Evolutionary conservation across 2,797 vertebrate genomes (phyloP), one percentile per base, ranked within the genome.

Genomic region (Alcedo quadribrachys): DNA sequence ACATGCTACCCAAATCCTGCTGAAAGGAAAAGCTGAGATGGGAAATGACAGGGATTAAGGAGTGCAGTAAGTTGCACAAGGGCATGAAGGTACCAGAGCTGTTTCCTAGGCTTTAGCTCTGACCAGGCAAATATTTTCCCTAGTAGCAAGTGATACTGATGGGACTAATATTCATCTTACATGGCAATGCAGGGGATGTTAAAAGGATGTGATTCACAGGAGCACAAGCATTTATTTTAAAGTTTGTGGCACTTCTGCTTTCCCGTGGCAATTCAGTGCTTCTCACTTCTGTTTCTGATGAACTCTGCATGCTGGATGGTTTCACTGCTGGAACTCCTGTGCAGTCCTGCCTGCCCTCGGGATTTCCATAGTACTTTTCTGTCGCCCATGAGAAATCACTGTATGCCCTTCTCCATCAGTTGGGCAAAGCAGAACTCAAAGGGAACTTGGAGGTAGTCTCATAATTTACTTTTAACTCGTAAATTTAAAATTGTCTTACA

Each of bases 241-340:
- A 82, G 42, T 68, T 21, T 6, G 1, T 22, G 13, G 33, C 35
- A 78, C 80, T 95, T 95, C 92, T 94, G 88, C 89, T 94, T 93
- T 95, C 62, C 66, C 55, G 5, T 76, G 45, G 60, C 75, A 79
- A 15, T 81, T 74, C 17, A 74, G 21, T 54, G 32, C 53, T 88
- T 66, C 76, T 85, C 51, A 45, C 40, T 89, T 82, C 68, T 89
- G 58, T 83, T 89, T 83, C 81, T 89, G 7, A 6, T 71, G 62
- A 71, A 19, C 22, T 78, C 57, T 48, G 50, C 2, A 0, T 57
- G 57, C 70, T 78, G 57, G 27, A 9, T 80, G 53, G 65, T 65
- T 55, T 88, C 32, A 6, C n/a, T 75, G 1, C 16, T 80, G 73
- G 53, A 85, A 66, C 15, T 89, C 51, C 45, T 19, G 20, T n/a